Evolutionary conservation across 2,888 invertebrate species (phyloP).

Genomic region (Macroteleia sp.): DNA sequence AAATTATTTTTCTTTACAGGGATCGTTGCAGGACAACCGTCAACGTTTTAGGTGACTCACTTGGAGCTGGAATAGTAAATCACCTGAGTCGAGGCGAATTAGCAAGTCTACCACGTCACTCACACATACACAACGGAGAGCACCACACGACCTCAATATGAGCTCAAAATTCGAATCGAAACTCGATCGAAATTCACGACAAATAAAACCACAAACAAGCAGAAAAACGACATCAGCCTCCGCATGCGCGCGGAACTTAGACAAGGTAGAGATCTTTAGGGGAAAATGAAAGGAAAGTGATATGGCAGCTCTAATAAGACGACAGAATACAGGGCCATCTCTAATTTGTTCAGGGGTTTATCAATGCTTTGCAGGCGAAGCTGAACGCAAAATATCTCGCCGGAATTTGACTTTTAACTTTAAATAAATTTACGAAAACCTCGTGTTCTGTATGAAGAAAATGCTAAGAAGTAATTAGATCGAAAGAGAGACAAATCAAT

Average conservation of each 20-base stretch:
- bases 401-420: conserved; percentile 55
- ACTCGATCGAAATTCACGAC: background rate
- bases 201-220: conserved; percentile 4
- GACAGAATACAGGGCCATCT: no score
- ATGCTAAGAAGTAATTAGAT: no score
- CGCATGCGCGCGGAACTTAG: conserved; percentile 9
- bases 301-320: no score
- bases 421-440: conserved; percentile 40
- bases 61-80: conserved; percentile 88
- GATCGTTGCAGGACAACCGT: conserved; percentile 86
- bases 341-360: no score
- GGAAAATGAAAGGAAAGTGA: conserved; percentile 13
- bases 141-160: conserved; percentile 82
- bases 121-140: conserved; percentile 68
- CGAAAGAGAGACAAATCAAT: background rate
- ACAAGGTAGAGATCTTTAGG: conserved; percentile 16
- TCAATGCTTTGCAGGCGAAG: conserved; percentile 61
- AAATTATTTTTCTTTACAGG: conserved; percentile 80
- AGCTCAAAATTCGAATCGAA: conserved; percentile 50
- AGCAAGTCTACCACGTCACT: conserved; percentile 76
- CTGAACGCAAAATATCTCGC: conserved; percentile 46
- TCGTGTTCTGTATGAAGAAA: conserved; percentile 55
- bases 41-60: conserved; percentile 89
- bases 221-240: conserved; percentile 23
- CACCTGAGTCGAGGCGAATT: conserved; percentile 86